Evolutionary conservation across 1,140 invertebrate species (phyloP), one percentile per base, ranked within the genome.

Genomic region (Drosophila sturtevanti): DNA sequence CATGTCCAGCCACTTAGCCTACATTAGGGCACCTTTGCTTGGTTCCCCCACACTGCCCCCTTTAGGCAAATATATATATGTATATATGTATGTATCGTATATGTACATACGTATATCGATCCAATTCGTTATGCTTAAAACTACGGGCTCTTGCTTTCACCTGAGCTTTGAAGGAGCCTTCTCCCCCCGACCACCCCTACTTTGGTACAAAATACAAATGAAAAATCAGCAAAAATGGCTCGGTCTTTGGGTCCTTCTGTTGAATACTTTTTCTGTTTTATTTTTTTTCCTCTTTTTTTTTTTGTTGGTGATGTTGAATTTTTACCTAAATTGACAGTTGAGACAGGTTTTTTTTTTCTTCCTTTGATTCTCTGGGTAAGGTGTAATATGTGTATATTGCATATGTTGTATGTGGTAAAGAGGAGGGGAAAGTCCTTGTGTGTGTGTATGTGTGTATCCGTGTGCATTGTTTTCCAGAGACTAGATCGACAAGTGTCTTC

Each of bases 61-160:
- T 66, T 62, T 65, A 63, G 66, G 80, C 77, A 80, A 86, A 86
- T 74, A 86, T 82, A 71, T 82, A 79, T 82, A 31, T 31, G 6
- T 82, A 71, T 82, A 79, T 82, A 31, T 31, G 6, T 6, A 31
- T 31, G 27, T 31, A 6, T 6, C 27, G 27, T 31, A 31, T 6
- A 7, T 31, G 27, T 31, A 7, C 7, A 31, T 75, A 75, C 72
- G 75, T 80, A 71, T 82, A 75, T 82, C 75, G 78, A 82, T 85
- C 77, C 81, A 71, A 85, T 86, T 81, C 81, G 77, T 77, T 77
- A 86, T 86, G 81, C 77, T 64, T 75, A 84, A 82, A 84, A 85
- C 80, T 82, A 82, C 64, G 80, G 80, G 80, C 74, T 63, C 63
- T 63, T 27, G 35, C 37, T 65, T 41, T 14, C 35, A 21, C 41